phyloP scores from a whole-genome alignment of 2,888 invertebrate genomes.

The Timandra comae region DNA sequence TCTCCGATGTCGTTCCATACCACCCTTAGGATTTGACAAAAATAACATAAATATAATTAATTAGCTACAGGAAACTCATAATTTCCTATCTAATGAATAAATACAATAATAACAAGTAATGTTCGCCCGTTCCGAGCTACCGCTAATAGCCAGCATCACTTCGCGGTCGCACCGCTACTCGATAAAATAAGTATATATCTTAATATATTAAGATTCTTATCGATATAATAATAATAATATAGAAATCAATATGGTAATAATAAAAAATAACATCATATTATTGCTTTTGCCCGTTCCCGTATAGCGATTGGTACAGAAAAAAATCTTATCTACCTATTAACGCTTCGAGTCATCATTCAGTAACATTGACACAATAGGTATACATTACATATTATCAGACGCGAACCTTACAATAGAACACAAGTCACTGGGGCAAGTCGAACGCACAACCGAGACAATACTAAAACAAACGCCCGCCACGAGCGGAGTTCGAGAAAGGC shows the following conservation, averaged over 20 bases:
- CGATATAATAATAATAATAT: slow-evolving; percentile 73
- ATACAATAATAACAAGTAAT: slow-evolving; percentile 74
- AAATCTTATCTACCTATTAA: slow-evolving; percentile 69
- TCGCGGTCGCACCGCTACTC: slow-evolving; percentile 74
- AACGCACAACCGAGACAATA: slow-evolving; percentile 75
- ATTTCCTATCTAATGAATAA: slow-evolving; percentile 75
- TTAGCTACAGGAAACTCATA: slow-evolving; percentile 75
- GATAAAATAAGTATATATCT: slow-evolving; percentile 56
- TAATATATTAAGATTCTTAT: slow-evolving; percentile 66
- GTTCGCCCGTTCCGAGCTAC: slow-evolving; percentile 52
- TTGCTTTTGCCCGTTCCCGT: slow-evolving; percentile 78
- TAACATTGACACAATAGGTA: slow-evolving; percentile 58
- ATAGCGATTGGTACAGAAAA: slow-evolving; percentile 77
- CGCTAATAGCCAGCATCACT: slow-evolving; percentile 69
- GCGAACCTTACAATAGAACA: slow-evolving; percentile 58
- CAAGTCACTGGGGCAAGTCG: slow-evolving; percentile 73
- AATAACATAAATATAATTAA: slow-evolving; percentile 74
- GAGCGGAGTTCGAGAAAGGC: slow-evolving; percentile 48
- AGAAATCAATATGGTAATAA: slow-evolving; percentile 77
- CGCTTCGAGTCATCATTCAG: slow-evolving; percentile 60
- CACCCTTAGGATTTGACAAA: slow-evolving; percentile 59
- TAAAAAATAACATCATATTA: slow-evolving; percentile 77
- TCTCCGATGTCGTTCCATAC: slow-evolving; percentile 68
- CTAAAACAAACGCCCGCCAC: slow-evolving; percentile 57
- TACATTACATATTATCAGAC: slow-evolving; percentile 37